Evolutionary conservation across 2,888 invertebrate species (phyloP).

Genomic region (Tinea pellionella): DNA sequence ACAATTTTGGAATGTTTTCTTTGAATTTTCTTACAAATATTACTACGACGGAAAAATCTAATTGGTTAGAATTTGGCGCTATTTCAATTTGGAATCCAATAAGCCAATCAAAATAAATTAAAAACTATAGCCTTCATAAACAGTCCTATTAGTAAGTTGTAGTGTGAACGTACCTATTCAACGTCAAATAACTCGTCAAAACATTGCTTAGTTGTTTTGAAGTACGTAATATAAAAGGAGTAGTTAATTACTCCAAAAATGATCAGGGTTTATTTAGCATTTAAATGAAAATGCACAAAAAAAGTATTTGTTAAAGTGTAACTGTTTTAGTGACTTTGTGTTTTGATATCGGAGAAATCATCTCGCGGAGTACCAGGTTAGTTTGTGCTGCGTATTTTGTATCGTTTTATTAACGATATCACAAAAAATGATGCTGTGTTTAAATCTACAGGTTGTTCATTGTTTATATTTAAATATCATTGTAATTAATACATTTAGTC

Average conservation of each 20-base stretch:
- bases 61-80: neutral
- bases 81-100: neutral
- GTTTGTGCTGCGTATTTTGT: neutral
- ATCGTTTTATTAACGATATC: neutral
- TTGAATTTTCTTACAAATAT: neutral
- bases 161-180: neutral
- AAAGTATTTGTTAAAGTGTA: neutral
- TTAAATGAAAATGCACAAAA: neutral
- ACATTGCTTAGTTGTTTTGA: conserved; percentile 11
- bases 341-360: neutral
- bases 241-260: conserved; percentile 1
- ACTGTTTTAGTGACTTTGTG: neutral
- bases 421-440: neutral
- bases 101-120: neutral
- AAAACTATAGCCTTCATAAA: neutral
- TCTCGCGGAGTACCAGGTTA: neutral
- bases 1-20: neutral
- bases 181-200: conserved; percentile 5
- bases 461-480: neutral
- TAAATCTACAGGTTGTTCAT: neutral
- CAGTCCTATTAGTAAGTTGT: neutral
- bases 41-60: neutral
- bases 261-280: neutral
- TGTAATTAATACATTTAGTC: too few species aligned
- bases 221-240: conserved; percentile 5